Conservation (phyloP, 1,140 invertebrate species). For the Drosophila grimshawi region DNA sequence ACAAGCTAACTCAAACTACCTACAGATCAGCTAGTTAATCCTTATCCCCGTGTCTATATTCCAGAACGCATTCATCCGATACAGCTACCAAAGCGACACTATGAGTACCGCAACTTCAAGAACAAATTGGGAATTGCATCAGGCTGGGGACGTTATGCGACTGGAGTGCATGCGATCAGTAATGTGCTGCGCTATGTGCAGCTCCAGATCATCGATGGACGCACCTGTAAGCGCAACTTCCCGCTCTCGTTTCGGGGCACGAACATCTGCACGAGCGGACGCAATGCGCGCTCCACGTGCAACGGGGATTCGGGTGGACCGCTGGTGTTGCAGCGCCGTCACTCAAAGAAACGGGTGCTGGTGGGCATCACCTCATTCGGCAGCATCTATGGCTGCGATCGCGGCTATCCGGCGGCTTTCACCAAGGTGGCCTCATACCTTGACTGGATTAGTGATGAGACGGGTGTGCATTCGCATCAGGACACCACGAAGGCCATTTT, state of each 20-base stretch:
- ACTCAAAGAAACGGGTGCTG: conserved; percentile 74
- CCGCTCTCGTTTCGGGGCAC: conserved; percentile 85
- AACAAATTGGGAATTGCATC: conserved; percentile 84
- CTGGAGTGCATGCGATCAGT: conserved; percentile 82
- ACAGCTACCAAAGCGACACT: conserved; percentile 82
- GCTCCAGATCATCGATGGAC: conserved; percentile 86
- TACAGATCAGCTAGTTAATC: too few species aligned
- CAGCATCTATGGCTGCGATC: conserved; percentile 85
- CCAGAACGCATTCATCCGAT: conserved; percentile 85
- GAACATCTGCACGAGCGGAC: conserved; percentile 85
- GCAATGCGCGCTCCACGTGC: conserved; percentile 80
- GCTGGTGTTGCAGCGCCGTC: conserved; percentile 76
- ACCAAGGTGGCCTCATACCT: conserved; percentile 86
- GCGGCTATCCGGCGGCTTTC: conserved; percentile 86
- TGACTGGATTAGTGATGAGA: conserved; percentile 85
- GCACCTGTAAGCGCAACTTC: conserved; percentile 86
- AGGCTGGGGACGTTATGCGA: conserved; percentile 85
- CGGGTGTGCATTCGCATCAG: conserved; percentile 71
- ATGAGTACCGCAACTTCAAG: conserved; percentile 82
- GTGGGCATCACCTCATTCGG: conserved; percentile 87
- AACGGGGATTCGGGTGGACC: conserved; percentile 85
- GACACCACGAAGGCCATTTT: conserved; percentile 74
- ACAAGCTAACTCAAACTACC: too few species aligned
- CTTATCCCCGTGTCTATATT: conserved; percentile 34
- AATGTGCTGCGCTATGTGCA: conserved; percentile 84